A percentile compares a stretch with the other conserved stretches of the same genome.
Conservation (phyloP, 2,797 vertebrate genomes). For the Tapera naevia region DNA sequence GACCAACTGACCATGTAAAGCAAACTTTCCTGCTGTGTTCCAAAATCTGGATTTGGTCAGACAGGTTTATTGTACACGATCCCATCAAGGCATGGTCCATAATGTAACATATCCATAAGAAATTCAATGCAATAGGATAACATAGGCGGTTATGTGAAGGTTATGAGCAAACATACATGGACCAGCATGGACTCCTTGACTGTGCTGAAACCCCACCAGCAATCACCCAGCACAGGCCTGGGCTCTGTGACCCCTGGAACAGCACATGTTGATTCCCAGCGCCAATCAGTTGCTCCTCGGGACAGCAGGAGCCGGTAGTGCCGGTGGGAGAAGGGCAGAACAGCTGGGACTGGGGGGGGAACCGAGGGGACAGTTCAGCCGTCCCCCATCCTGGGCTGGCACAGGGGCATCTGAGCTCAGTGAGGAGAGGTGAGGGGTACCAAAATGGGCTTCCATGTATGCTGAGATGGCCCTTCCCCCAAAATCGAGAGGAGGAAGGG, state of each 20-base stretch:
- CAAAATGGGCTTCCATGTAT: not conserved
- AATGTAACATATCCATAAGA: conserved; percentile 60
- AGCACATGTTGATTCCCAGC: not conserved
- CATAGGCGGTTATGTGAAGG: not conserved
- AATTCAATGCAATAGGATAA: conserved; percentile 55
- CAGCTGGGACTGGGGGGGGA: not conserved
- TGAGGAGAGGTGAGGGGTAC: too few species aligned
- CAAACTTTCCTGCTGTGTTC: conserved; percentile 63
- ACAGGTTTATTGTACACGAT: conserved; percentile 57
- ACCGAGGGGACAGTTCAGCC: too few species aligned
- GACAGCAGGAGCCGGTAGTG: not conserved
- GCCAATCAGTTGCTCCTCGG: conserved; percentile 30
- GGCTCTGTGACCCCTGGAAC: not conserved
- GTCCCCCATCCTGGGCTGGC: too few species aligned
- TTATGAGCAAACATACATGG: not conserved
- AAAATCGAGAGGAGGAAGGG: not conserved
- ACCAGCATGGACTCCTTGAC: not conserved
- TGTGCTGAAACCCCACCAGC: not conserved
- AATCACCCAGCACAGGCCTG: not conserved
- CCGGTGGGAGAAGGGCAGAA: not conserved
- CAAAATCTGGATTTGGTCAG: conserved; percentile 45
- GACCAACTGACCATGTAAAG: conserved; percentile 65
- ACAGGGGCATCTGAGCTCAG: too few species aligned
- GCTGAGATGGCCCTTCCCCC: not conserved
- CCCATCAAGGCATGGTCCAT: conserved; percentile 52